Conservation (phyloP, 2,888 invertebrate species). For the Monochamus alternatus region DNA sequence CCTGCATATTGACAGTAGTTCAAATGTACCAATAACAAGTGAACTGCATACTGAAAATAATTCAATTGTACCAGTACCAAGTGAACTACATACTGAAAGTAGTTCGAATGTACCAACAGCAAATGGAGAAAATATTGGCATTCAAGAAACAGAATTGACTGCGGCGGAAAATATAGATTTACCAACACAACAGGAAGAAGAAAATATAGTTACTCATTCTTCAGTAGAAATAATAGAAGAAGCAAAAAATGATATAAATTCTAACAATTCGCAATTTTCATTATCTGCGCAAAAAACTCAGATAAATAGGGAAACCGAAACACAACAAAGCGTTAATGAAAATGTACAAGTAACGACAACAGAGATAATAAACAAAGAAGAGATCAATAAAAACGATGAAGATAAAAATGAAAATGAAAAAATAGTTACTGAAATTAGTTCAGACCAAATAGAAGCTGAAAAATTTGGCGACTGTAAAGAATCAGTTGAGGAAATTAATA, state of each 20-base stretch:
- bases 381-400: neutral
- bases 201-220: neutral
- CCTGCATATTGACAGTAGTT: neutral
- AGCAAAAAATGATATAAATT: neutral
- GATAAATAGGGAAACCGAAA: neutral
- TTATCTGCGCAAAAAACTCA: neutral
- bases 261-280: neutral
- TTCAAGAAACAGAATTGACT: neutral
- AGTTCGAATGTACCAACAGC: neutral
- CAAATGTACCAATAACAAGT: neutral
- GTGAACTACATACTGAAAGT: neutral
- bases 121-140: neutral
- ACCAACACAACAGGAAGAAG: neutral
- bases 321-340: too few relatives aligned
- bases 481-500: neutral
- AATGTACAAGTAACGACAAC: too few relatives aligned
- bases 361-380: neutral
- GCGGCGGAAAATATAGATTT: neutral
- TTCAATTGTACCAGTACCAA: neutral
- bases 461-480: neutral
- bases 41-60: neutral
- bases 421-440: neutral
- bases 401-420: neutral
- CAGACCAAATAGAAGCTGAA: neutral
- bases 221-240: neutral